Evolutionary conservation across 2,888 invertebrate genomes (phyloP).

Genomic region (Trilocha varians): DNA sequence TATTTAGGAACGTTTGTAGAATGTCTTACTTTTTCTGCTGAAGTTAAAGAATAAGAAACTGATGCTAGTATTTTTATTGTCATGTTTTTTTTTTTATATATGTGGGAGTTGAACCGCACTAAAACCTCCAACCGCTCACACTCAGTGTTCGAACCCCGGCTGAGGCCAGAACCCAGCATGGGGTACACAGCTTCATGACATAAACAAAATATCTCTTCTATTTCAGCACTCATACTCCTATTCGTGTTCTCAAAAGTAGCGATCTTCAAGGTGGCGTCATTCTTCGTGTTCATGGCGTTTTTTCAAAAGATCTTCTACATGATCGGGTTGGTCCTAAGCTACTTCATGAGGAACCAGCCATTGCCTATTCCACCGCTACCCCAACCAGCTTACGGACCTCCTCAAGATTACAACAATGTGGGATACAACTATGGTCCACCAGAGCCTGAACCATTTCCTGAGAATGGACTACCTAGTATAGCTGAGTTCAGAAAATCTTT

Average conservation of each 20-base stretch:
- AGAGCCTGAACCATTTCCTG: constrained; percentile 32
- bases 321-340: constrained; percentile 45
- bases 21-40: too few species aligned
- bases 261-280: constrained; percentile 46
- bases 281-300: constrained; percentile 49
- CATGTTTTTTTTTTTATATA: too few species aligned
- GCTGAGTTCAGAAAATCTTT: constrained; percentile 39
- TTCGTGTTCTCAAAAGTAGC: constrained; percentile 50
- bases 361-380: constrained; percentile 4
- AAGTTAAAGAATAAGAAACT: too few species aligned
- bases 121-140: too few species aligned
- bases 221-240: constrained; percentile 48
- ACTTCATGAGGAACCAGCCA: constrained; percentile 41
- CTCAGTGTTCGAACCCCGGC: too few species aligned
- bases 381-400: constrained; percentile 32
- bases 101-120: too few species aligned
- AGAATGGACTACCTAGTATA: constrained; percentile 30
- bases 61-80: too few species aligned
- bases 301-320: constrained; percentile 58
- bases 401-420: constrained; percentile 53
- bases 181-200: neutral
- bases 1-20: too few species aligned
- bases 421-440: constrained; percentile 60
- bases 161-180: too few species aligned
- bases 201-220: constrained; percentile 1